Evolutionary conservation across 1,140 invertebrate species (phyloP).

Genomic region (Aphis craccivora): DNA sequence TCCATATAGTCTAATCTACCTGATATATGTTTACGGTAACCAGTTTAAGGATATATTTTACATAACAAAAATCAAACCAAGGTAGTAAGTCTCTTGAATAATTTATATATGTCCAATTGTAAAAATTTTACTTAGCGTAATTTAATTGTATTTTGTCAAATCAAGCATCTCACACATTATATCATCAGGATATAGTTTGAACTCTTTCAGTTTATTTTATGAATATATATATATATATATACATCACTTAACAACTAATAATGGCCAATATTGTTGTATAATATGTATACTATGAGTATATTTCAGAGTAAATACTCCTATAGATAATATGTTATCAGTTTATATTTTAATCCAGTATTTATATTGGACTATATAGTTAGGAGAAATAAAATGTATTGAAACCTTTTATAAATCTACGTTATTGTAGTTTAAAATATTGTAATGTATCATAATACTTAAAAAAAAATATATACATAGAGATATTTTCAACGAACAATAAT

Average conservation of each 20-base stretch:
- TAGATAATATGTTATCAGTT: not conserved
- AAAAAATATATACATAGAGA: not conserved
- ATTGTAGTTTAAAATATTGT: not conserved
- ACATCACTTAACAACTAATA: not conserved
- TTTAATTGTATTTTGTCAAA: not conserved
- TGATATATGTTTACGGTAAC: not conserved
- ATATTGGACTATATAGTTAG: not conserved
- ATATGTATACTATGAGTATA: not conserved
- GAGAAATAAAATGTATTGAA: too few species aligned
- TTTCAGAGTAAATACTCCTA: not conserved
- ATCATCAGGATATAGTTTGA: not conserved
- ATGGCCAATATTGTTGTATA: not conserved
- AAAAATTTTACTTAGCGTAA: not conserved
- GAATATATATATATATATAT: not conserved
- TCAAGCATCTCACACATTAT: not conserved
- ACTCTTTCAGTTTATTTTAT: not conserved
- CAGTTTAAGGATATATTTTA: not conserved
- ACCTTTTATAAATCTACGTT: not conserved
- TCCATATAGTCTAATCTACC: not conserved
- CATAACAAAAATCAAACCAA: not conserved
- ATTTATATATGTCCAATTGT: not conserved
- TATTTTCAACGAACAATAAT: not conserved
- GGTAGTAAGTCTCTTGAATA: not conserved
- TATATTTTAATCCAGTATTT: not conserved
- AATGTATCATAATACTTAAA: not conserved